Evolutionary conservation across 2,113 vertebrate genomes (phyloP).

Genomic region (Parus major): DNA sequence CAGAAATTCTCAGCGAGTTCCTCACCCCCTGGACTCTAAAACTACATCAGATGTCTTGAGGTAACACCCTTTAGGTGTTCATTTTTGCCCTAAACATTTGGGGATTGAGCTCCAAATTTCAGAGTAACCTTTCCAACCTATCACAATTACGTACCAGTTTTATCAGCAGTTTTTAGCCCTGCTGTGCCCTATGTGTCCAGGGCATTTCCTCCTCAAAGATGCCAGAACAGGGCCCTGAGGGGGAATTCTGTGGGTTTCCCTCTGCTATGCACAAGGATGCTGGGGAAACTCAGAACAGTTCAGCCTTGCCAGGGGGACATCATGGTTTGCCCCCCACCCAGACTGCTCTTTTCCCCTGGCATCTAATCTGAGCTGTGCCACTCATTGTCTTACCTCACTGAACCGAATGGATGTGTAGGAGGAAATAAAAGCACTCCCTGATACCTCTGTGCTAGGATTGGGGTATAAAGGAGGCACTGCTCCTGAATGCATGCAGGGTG

Average conservation of each 20-base stretch:
- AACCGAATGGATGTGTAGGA: neutral
- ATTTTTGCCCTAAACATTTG: neutral
- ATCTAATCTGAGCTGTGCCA: neutral
- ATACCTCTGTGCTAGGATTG: neutral
- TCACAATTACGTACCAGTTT: neutral
- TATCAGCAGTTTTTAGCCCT: neutral
- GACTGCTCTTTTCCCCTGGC: neutral
- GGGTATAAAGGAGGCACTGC: neutral
- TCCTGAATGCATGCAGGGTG: neutral
- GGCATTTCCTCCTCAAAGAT: neutral
- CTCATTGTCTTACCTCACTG: neutral
- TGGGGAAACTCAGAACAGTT: neutral
- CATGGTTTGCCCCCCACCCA: neutral
- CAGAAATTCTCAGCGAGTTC: slow-evolving; percentile 88
- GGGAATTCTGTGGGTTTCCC: neutral
- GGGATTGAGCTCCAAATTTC: neutral
- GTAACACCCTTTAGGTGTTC: slow-evolving; percentile 61
- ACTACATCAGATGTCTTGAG: slow-evolving; percentile 98
- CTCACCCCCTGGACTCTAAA: slow-evolving; percentile 96
- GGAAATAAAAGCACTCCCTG: neutral
- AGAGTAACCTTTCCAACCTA: neutral
- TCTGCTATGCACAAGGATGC: neutral
- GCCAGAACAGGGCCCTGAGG: neutral
- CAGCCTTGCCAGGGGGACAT: neutral
- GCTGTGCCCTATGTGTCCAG: rapidly evolving